A percentile compares a stretch with the other conserved stretches of the same genome.
These are phyloP conservation scores for Synaphobranchus kaupii DNA, from an alignment of 2,797 vertebrate species.

Conservation along the genomic window DNA sequence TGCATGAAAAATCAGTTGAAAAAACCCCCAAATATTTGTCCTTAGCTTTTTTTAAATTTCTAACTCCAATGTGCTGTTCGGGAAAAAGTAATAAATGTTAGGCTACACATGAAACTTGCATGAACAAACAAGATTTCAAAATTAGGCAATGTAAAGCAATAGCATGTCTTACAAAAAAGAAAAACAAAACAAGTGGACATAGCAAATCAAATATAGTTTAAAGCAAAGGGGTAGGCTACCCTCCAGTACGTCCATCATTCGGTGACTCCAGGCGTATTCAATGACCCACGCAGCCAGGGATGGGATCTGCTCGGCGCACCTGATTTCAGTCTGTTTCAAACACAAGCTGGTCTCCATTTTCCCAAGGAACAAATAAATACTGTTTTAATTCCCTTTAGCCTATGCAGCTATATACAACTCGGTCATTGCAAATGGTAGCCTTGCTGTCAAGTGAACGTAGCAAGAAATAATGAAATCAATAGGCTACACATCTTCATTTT, in stretches of 20 bases:
- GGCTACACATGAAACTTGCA: background rate
- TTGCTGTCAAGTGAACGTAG: background rate
- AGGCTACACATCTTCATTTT: background rate
- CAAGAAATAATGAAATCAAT: background rate
- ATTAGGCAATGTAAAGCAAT: background rate
- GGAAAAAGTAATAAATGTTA: background rate
- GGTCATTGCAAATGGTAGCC: background rate
- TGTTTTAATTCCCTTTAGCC: background rate
- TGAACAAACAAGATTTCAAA: background rate
- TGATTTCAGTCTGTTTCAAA: conserved; percentile 23
- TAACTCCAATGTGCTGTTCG: background rate
- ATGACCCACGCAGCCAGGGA: conserved; percentile 65
- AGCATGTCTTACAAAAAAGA: background rate
- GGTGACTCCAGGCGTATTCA: conserved; percentile 66
- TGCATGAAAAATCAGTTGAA: no score
- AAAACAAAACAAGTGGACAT: background rate
- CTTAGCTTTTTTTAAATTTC: no score
- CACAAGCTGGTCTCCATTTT: conserved; percentile 42
- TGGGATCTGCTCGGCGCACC: conserved; percentile 13
- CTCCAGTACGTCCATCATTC: conserved; percentile 56
- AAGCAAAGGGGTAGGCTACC: conserved; percentile 45
- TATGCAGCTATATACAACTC: background rate
- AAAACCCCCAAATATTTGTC: no score
- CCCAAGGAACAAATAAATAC: conserved; percentile 4
- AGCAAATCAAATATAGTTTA: background rate